phyloP scores from a whole-genome alignment of 2,113 vertebrate genomes.

The Platanista minor region DNA sequence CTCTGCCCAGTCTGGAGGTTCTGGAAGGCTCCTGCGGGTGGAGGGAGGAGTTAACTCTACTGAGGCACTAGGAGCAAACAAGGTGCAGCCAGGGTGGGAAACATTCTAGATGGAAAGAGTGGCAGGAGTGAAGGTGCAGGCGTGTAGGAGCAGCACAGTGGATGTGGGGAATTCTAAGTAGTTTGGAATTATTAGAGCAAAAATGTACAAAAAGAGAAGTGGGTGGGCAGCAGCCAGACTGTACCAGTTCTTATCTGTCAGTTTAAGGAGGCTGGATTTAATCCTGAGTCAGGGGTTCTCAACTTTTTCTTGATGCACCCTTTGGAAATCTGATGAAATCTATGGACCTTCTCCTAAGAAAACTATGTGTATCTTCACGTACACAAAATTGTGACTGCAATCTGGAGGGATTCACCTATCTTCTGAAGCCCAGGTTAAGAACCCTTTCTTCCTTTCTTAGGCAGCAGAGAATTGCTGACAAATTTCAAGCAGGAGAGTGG shows the following conservation, averaged over 20 bases:
- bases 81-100: not conserved
- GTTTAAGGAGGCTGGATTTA: not conserved
- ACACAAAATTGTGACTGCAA: not conserved
- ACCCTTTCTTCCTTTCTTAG: not conserved
- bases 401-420: not conserved
- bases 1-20: not conserved
- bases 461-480: not conserved
- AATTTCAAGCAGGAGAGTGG: not conserved
- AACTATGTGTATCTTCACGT: not conserved
- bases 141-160: not conserved
- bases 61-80: not conserved
- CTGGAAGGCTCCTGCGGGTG: not conserved
- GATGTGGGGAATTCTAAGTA: not conserved
- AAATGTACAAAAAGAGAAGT: not conserved
- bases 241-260: not conserved
- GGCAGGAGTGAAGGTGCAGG: not conserved
- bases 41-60: not conserved
- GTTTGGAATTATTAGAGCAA: not conserved
- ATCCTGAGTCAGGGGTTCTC: not conserved
- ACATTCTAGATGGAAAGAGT: not conserved
- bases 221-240: not conserved
- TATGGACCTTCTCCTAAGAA: not conserved
- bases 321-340: not conserved
- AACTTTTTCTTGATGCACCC: not conserved
- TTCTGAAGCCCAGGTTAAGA: not conserved